Percentiles rank a stretch among this genome's conserved stretches.
Evolutionary conservation across 2,113 vertebrate genomes (phyloP).

Genomic region (Siniperca chuatsi): DNA sequence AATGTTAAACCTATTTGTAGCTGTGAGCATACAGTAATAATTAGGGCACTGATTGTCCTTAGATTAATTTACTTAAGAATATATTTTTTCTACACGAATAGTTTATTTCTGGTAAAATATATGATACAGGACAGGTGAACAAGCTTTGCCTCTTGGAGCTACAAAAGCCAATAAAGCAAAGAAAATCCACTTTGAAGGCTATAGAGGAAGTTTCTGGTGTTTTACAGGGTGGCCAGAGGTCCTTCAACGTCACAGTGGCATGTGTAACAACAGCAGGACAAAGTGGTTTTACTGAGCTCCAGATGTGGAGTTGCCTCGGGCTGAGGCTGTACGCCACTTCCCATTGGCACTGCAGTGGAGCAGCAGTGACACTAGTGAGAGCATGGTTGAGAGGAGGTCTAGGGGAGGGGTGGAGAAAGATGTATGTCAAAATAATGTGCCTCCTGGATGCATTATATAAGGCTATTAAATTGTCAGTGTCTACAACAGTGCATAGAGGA

Average conservation of each 20-base stretch:
- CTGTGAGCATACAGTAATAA: conserved; percentile 77
- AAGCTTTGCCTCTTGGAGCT: conserved; percentile 12
- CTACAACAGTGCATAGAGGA: conserved; percentile 73
- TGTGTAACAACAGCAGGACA: conserved; percentile 59
- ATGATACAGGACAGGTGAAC: conserved; percentile 29
- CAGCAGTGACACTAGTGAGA: conserved; percentile 59
- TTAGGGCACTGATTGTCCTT: conserved; percentile 63
- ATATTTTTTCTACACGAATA: conserved; percentile 58
- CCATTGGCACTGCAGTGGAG: conserved; percentile 65
- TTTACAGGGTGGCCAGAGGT: conserved; percentile 42
- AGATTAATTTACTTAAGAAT: conserved; percentile 72
- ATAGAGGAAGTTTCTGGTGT: conserved; percentile 37
- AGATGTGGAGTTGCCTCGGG: conserved; percentile 71
- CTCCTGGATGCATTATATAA: conserved; percentile 83
- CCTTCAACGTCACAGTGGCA: conserved; percentile 36
- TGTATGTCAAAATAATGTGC: conserved; percentile 82
- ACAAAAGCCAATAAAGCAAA: conserved; percentile 16
- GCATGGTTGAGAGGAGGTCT: conserved; percentile 62
- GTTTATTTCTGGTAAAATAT: conserved; percentile 36
- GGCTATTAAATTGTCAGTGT: conserved; percentile 83
- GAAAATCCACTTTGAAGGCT: conserved; percentile 22
- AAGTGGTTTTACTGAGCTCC: conserved; percentile 62
- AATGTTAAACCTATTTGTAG: conserved; percentile 78
- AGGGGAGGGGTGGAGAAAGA: conserved; percentile 54
- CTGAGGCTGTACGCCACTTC: conserved; percentile 71